These are phyloP conservation scores for Crypturellus undulatus DNA, from an alignment of 2,113 vertebrate genomes.

Conservation along the genomic window DNA sequence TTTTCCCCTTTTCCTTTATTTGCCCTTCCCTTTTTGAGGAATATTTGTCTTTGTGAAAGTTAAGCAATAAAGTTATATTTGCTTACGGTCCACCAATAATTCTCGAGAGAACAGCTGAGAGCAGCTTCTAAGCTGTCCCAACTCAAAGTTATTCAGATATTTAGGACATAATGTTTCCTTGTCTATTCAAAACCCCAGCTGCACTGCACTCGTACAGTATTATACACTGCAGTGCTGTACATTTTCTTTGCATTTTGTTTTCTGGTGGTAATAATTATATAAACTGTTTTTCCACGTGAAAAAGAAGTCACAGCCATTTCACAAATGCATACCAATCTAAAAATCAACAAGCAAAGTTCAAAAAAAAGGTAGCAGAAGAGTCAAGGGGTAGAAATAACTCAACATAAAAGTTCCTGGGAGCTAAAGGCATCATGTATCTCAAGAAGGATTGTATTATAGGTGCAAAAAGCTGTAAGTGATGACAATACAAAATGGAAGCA, in stretches of 20 bases:
- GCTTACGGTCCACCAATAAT: constrained; percentile 13
- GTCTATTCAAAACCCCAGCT: neutral
- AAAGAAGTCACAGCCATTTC: neutral
- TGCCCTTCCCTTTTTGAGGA: constrained; percentile 26
- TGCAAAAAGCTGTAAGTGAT: constrained; percentile 33
- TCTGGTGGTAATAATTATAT: neutral
- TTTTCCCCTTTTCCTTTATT: constrained; percentile 51
- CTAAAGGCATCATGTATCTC: constrained; percentile 17
- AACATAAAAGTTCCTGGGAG: constrained; percentile 29
- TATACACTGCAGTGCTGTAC: neutral
- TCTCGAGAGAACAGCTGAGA: constrained; percentile 21
- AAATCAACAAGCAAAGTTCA: neutral
- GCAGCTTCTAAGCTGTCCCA: neutral
- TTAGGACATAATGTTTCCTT: neutral
- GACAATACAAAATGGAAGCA: constrained; percentile 3
- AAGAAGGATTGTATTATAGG: constrained; percentile 15
- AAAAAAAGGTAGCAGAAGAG: neutral
- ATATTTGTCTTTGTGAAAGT: constrained; percentile 54
- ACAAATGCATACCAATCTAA: neutral
- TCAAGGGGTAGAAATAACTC: neutral
- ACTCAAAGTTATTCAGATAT: neutral
- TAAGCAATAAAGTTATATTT: constrained; percentile 38
- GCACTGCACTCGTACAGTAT: neutral
- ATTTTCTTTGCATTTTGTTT: constrained; percentile 13
- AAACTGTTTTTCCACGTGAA: neutral